Conservation (phyloP, 2,888 invertebrate species). For the Drosophila longiperda region DNA sequence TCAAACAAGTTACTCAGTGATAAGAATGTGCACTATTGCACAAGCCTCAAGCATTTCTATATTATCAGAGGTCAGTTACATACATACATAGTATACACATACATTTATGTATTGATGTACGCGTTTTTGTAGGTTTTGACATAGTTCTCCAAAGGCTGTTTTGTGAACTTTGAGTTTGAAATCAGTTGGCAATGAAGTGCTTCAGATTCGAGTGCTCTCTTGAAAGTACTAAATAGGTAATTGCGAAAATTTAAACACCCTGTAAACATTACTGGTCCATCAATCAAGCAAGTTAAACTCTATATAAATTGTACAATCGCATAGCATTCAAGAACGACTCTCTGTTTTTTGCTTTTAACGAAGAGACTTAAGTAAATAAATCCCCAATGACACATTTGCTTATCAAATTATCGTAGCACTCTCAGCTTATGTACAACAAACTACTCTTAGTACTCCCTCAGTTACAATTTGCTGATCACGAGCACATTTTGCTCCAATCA, state of each 20-base stretch:
- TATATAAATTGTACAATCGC: not conserved
- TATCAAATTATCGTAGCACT: conserved; percentile 27
- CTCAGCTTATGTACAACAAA: conserved; percentile 15
- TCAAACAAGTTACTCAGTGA: conserved; percentile 6
- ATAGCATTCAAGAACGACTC: not conserved
- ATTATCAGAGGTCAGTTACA: conserved; percentile 41
- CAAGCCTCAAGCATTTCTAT: conserved; percentile 10
- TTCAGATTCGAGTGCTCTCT: conserved; percentile 23
- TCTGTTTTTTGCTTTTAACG: conserved; percentile 7
- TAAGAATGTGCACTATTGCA: conserved; percentile 18
- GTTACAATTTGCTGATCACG: conserved; percentile 36
- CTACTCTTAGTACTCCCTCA: conserved; percentile 17
- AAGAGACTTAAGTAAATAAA: conserved; percentile 6
- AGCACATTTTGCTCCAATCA: conserved; percentile 12
- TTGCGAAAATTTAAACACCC: not conserved
- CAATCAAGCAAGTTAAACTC: not conserved
- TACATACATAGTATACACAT: conserved; percentile 5
- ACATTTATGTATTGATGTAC: not conserved
- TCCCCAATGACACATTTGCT: conserved; percentile 43
- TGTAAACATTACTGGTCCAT: not conserved
- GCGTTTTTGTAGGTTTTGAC: conserved; percentile 7
- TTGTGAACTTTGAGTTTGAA: conserved; percentile 14
- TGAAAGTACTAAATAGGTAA: conserved; percentile 17
- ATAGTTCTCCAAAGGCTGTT: conserved; percentile 4
- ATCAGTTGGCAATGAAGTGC: conserved; percentile 26